Conservation (phyloP, 2,113 vertebrate genomes). For the Nothoprocta pentlandii region DNA sequence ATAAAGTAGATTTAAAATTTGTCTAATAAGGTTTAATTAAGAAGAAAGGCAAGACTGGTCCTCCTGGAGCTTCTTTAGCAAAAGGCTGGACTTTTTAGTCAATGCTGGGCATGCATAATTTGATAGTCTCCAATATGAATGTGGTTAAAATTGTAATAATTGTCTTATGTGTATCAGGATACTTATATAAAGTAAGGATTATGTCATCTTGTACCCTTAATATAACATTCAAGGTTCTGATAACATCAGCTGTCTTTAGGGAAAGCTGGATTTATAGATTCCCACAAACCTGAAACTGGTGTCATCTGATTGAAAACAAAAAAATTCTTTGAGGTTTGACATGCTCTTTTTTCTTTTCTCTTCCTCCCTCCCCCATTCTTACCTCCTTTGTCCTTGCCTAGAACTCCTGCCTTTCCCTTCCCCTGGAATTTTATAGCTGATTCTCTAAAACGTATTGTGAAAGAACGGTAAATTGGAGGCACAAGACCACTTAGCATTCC, state of each 20-base stretch:
- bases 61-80: not conserved
- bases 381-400: not conserved
- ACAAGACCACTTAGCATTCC: not conserved
- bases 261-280: not conserved
- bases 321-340: not conserved
- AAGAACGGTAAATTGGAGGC: not conserved
- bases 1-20: not conserved
- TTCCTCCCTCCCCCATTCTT: not conserved
- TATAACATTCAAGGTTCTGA: not conserved
- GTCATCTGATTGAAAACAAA: not conserved
- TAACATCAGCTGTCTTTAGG: not conserved
- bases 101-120: conserved; percentile 21
- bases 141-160: conserved; percentile 35
- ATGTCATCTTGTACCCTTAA: not conserved
- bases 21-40: no score
- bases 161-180: not conserved
- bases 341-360: not conserved
- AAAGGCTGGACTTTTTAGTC: not conserved
- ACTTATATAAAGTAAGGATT: not conserved
- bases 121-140: not conserved
- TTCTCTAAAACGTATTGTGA: not conserved
- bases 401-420: not conserved
- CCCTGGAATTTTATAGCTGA: not conserved
- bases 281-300: not conserved
- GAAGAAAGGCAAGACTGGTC: not conserved